Percentiles rank a stretch among this genome's conserved stretches.
Conservation (phyloP, 2,797 vertebrate genomes). For the Melanotaenia nigrans region DNA sequence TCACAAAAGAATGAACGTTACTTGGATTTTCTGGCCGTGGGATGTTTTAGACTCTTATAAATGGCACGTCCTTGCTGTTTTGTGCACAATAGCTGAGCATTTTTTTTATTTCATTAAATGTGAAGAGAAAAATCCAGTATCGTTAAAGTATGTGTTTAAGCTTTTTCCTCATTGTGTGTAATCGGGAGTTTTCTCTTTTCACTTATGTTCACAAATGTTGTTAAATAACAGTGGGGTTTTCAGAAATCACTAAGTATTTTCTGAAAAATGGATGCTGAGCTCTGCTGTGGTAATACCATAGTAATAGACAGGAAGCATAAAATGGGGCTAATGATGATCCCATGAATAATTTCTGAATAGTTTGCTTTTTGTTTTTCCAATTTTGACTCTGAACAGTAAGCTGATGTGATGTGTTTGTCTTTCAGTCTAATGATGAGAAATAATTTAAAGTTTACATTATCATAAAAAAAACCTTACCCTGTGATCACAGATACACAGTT, state of each 20-base stretch:
- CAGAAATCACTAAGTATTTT: not conserved
- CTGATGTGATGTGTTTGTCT: not conserved
- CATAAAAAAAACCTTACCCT: slow-evolving; percentile 12
- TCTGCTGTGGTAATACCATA: not conserved
- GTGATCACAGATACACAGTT: slow-evolving; percentile 11
- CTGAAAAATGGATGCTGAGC: not conserved
- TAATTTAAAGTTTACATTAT: slow-evolving; percentile 10
- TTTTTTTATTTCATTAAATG: slow-evolving; percentile 11
- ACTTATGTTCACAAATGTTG: not conserved
- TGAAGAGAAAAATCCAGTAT: not conserved
- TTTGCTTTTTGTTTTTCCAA: not conserved
- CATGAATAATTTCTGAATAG: slow-evolving; percentile 10
- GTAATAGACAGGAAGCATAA: slow-evolving; percentile 6
- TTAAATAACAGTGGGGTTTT: not conserved
- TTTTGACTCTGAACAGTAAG: not conserved
- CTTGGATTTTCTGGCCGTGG: not conserved
- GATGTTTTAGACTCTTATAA: not conserved
- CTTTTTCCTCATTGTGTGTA: not conserved
- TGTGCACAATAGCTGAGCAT: slow-evolving; percentile 2
- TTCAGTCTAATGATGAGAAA: slow-evolving; percentile 25
- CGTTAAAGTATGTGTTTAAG: not conserved
- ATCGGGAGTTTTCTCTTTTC: not conserved
- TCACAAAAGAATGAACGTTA: slow-evolving; percentile 6
- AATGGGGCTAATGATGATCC: not conserved
- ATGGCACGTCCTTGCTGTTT: not conserved